Evolutionary conservation across 2,888 invertebrate species (phyloP).

Genomic region (Apantesis nais): DNA sequence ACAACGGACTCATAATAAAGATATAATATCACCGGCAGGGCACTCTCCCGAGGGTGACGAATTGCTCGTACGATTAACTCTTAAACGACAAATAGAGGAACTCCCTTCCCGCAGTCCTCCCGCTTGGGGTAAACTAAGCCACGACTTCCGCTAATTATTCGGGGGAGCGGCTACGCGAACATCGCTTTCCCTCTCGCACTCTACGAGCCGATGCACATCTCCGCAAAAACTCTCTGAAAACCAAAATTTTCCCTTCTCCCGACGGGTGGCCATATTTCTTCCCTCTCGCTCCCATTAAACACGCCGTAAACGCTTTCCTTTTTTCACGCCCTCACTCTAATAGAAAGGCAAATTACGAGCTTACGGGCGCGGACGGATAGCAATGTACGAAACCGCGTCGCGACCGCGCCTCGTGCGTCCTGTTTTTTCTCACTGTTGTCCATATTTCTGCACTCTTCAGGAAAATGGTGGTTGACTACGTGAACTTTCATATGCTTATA

Average conservation of each 20-base stretch:
- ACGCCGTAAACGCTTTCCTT: conserved; percentile 86
- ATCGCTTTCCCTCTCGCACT: conserved; percentile 77
- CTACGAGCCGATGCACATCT: conserved; percentile 81
- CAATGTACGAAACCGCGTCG: conserved; percentile 82
- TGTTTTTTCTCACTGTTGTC: conserved; percentile 65
- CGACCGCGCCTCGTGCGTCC: conserved; percentile 70
- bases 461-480: conserved; percentile 77
- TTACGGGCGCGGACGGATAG: conserved; percentile 86
- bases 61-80: conserved; percentile 85
- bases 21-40: conserved; percentile 78
- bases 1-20: conserved; percentile 79
- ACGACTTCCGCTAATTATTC: conserved; percentile 85
- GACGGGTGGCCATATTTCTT: conserved; percentile 84
- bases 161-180: conserved; percentile 74
- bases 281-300: conserved; percentile 85
- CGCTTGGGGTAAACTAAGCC: conserved; percentile 80
- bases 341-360: conserved; percentile 86
- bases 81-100: conserved; percentile 85
- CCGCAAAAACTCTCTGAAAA: conserved; percentile 84
- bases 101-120: conserved; percentile 79
- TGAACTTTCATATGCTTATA: conserved; percentile 80
- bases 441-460: conserved; percentile 70
- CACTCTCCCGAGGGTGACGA: conserved; percentile 83
- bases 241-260: conserved; percentile 84
- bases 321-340: conserved; percentile 86